Base-by-base conservation (phyloP, 2,113 vertebrate species). In the Cryptotis parvus region DNA sequence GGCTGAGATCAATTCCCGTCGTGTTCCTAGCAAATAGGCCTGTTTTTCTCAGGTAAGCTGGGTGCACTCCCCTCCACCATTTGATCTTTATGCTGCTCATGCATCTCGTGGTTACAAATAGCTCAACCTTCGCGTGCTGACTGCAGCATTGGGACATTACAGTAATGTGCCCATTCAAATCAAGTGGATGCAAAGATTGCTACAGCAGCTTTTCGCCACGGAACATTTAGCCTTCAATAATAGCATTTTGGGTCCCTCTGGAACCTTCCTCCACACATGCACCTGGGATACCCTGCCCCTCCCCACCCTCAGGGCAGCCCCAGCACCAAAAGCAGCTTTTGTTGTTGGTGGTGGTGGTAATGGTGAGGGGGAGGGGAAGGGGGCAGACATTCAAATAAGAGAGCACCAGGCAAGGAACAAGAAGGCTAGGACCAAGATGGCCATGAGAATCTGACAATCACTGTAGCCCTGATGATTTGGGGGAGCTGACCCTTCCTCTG, bases 151-250 rank as follows among this genome's bases (percentile, higher is more conserved):
- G 93, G 91, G 91, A 93, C 90, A 82, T 95, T 80, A 87, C 93
- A 55, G 96, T 90, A 92, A 96, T 81, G 93, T 77, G 92, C 90
- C 94, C 95, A 89, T 95, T 96, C 94, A 89, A 39, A 95, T 93
- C 94, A 90, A 97, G 94, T 93, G 90, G 86, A 93, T 92, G 90
- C 95, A 75, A 69, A 96, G 95, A 92, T 94, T 83, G 94, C 95
- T 84, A 74, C 68, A 80, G 95, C 88, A 76, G 94, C 95, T 95
- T 94, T 94, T 84, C 37, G 84, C 93, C 93, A 94, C 33, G 90
- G 90, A 96, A 97, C 94, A 95, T 94, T 97, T 95, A 95, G 95
- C 90, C 69, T 94, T 95, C 95, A 84, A 79, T 94, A 94, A 96
- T 95, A 93, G 92, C 79, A 18, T 93, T 95, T 73, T 0, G 68